Base-by-base conservation (phyloP, 2,888 invertebrate species). In the Eupeodes latifasciatus region DNA sequence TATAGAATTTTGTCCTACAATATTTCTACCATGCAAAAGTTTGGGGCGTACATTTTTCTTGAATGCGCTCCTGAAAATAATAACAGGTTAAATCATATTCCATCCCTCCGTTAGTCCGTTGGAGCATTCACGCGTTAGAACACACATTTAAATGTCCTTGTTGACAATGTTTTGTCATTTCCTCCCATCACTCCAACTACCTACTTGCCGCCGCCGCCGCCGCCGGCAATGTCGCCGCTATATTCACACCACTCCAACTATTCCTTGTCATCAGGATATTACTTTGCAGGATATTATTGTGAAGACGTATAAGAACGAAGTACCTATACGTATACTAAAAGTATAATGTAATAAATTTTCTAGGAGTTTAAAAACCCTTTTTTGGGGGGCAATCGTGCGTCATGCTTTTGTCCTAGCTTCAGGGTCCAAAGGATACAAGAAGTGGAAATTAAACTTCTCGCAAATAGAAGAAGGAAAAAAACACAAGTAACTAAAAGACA, bases 141-240 rank as follows among this genome's bases (percentile, higher is more conserved):
- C 81, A 87, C 67, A 81, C 57, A 78, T 78, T 85, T 81, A 77
- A 88, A 84, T 77, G 85, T 88, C 74, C 85, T 88, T 81, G 85
- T 85, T 88, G 87, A 88, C 85, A 88, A 69, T 75, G 81, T 81
- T 87, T 74, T 88, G 81, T 84, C 81, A 88, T 88, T 88, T 88
- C 84, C 84, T 59, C 16, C 16, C 62, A 72, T 40, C 49, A 14
- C 62, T 34, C 72, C 27, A 5, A 6, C 44, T 14, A 5, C 44
- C 16, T 7, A 2, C 9, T 5, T 5, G 10, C 12, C 16, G n/a
- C 51, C 19, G 4, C 12, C 19, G 4, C 12, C 53, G 12, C 49
- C 53, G 19, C 36, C 67, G 12, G 34, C 3, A 36, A 6, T 16
- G 5, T 7, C 27, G 19, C 40, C 36, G 7, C n/a, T 44, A 9